Conservation (phyloP, 2,888 invertebrate species). For the Cerastis leucographa region DNA sequence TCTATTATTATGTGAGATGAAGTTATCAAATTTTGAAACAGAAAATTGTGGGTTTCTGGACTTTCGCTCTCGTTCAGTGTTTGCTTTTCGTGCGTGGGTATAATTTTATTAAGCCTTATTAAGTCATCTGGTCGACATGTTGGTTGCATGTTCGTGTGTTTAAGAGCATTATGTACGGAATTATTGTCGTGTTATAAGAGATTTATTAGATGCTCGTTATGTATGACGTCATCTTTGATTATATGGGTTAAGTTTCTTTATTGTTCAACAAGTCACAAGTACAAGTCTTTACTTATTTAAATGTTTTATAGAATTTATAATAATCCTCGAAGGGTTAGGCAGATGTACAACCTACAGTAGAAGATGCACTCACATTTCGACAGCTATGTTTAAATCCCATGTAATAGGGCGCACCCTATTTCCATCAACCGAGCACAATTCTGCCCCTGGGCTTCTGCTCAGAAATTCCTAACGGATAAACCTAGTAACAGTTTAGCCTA, state of each 20-base stretch:
- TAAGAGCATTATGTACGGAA: conserved; percentile 48
- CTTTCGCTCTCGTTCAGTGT: conserved; percentile 81
- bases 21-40: conserved; percentile 85
- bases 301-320: too few relatives aligned
- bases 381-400: not conserved
- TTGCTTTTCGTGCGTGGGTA: conserved; percentile 80
- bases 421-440: not conserved
- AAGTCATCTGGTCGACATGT: conserved; percentile 70
- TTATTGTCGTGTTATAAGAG: conserved; percentile 47
- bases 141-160: conserved; percentile 53
- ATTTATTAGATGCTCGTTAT: conserved; percentile 56
- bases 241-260: conserved; percentile 7
- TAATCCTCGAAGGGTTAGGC: not conserved
- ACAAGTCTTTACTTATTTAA: not conserved
- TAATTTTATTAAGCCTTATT: conserved; percentile 83
- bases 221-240: conserved; percentile 58
- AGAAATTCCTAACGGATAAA: not conserved
- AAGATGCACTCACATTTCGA: not conserved
- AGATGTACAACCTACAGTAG: not conserved
- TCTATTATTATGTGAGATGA: conserved; percentile 86
- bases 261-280: too few relatives aligned
- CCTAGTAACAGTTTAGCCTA: not conserved
- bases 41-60: conserved; percentile 80
- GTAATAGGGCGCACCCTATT: not conserved
- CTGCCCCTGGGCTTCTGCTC: not conserved